Base-by-base conservation (phyloP, 1,140 invertebrate genomes). In the Dufourea novaeangliae region DNA sequence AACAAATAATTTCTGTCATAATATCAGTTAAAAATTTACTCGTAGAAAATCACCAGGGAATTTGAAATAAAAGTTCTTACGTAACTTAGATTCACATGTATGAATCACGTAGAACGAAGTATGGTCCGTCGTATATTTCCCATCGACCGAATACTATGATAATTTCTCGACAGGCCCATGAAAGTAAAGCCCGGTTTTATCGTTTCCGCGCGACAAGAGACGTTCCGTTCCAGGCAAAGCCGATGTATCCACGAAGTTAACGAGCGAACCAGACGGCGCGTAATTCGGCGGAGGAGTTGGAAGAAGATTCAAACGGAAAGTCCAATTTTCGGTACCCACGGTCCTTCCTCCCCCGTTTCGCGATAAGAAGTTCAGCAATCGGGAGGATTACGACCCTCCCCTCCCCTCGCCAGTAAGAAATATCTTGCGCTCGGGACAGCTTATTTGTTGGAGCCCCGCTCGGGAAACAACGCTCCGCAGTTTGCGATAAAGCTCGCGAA, bases 401-500 rank as follows among this genome's bases (percentile, higher is more conserved):
- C n/a, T n/a, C n/a, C n/a, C n/a, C n/a, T n/a, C n/a, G n/a, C n/a
- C n/a, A n/a, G n/a, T 12, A 27, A 70, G 64, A 57, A 74, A 74
- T 66, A 46, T 39, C 32, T 69, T 37, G 29, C 25, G n/a, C 34
- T 2, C 57, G 56, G 46, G 76, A 79, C 80, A 70, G 64, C 82
- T 83, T 83, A 83, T 83, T 83, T 83, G 81, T 73, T 82, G 41
- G 10, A 37, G 29, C 29, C n/a, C n/a, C 63, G 46, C 41, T 44
- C 62, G 32, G 34, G 69, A 64, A 75, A 79, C 66, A 79, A 68
- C 72, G 52, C 70, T 61, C 50, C 78, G 50, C 39, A 25, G 66
- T 59, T n/a, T 44, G 76, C 76, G 86, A 86, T 81, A 88, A 88
- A 82, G 79, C 71, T 86, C 78, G 83, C 84, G 85, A 84, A 87